A percentile compares a stretch with the other conserved stretches of the same genome.
These are phyloP conservation scores for Herpailurus yagouaroundi DNA, from an alignment of 2,113 vertebrate species.

Conservation along the genomic window DNA sequence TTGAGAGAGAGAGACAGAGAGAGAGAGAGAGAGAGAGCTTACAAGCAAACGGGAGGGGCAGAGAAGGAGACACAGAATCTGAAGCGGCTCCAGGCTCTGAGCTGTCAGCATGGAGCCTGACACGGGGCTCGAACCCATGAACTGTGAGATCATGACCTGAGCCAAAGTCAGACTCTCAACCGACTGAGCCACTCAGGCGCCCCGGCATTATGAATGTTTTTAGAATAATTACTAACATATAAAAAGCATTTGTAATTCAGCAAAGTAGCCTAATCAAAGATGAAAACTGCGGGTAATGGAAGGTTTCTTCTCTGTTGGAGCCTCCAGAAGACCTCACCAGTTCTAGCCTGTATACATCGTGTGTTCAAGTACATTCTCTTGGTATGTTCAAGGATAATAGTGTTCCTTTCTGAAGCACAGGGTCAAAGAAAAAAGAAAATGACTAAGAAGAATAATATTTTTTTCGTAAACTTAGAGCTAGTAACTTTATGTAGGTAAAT, in stretches of 20 bases:
- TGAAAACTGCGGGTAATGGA: background rate
- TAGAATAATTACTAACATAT: slow-evolving; percentile 35
- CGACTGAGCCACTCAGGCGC: too few species aligned
- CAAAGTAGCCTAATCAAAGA: slow-evolving; percentile 22
- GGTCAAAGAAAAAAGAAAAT: slow-evolving; percentile 43
- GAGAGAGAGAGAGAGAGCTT: too few species aligned
- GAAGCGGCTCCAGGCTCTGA: too few species aligned
- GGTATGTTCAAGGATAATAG: background rate
- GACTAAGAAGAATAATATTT: slow-evolving; percentile 54
- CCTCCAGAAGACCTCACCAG: background rate
- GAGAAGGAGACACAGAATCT: too few species aligned
- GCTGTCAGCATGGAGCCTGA: too few species aligned
- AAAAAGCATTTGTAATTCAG: slow-evolving; percentile 58
- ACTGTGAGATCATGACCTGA: too few species aligned
- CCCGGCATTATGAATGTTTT: background rate
- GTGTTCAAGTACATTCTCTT: slow-evolving; percentile 59
- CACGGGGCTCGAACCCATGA: too few species aligned
- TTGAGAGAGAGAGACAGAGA: too few species aligned
- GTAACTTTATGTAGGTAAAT: slow-evolving; percentile 58
- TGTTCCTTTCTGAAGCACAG: slow-evolving; percentile 58
- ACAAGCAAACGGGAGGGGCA: too few species aligned
- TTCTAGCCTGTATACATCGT: background rate
- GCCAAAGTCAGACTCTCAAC: too few species aligned
- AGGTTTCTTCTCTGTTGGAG: background rate
- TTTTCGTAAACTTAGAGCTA: slow-evolving; percentile 72